These are phyloP conservation scores for Dryobotodes eremita DNA, from an alignment of 2,888 invertebrate species.

Conservation along the genomic window DNA sequence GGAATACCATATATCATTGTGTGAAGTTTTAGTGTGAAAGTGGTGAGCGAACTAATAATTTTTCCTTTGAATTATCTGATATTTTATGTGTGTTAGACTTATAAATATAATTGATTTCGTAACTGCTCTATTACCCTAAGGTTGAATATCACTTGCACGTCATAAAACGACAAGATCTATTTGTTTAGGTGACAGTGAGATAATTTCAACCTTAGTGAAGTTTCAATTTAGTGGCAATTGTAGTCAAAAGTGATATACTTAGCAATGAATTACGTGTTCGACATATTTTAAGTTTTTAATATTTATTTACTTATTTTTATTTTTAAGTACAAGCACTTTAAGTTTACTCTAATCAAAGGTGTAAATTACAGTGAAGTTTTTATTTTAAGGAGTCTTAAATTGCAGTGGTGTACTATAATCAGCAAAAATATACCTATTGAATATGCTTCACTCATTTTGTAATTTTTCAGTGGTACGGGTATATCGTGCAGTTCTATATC, in stretches of 20 bases:
- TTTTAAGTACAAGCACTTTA: too few relatives aligned
- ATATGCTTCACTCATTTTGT: background rate
- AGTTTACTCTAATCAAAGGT: too few relatives aligned
- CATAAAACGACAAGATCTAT: background rate
- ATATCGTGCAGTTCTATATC: background rate
- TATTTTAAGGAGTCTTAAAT: background rate
- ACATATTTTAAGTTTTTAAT: background rate
- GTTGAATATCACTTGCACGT: background rate
- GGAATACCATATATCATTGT: background rate
- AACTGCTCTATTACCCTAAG: background rate
- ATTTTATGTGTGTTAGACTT: background rate
- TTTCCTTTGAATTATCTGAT: background rate
- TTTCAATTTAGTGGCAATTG: background rate
- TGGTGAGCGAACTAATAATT: background rate
- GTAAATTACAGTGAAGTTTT: background rate
- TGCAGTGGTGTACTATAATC: too few relatives aligned
- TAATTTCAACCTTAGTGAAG: background rate
- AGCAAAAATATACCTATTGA: background rate
- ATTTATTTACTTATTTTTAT: too few relatives aligned
- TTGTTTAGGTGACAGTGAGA: background rate
- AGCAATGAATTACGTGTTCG: background rate
- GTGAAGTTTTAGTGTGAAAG: conserved; percentile 8
- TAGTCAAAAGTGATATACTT: background rate
- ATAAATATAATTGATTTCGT: background rate
- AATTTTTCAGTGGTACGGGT: background rate